phyloP scores from a whole-genome alignment of 2,113 vertebrate genomes.

The Gasterosteus aculeatus region DNA sequence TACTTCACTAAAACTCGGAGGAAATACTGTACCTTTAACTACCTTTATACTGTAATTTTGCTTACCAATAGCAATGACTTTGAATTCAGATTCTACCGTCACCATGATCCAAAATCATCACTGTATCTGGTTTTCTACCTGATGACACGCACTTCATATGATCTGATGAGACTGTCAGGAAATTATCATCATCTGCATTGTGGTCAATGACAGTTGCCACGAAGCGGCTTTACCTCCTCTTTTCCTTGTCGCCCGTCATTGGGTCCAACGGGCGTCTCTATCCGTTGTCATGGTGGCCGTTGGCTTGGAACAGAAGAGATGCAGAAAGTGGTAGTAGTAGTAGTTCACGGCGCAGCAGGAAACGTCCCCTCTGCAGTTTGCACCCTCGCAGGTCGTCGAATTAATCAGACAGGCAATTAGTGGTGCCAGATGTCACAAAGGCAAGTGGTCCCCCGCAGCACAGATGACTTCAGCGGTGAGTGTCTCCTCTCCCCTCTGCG shows the following conservation, averaged over 20 bases:
- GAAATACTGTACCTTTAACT: neutral
- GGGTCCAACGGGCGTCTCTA: slow-evolving; percentile 24
- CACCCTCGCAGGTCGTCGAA: slow-evolving; percentile 47
- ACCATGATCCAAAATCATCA: neutral
- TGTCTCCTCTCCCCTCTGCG: slow-evolving; percentile 23
- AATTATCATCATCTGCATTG: slow-evolving; percentile 12
- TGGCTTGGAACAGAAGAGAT: slow-evolving; percentile 4
- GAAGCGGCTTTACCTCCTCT: slow-evolving; percentile 62
- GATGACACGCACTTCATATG: slow-evolving; percentile 10
- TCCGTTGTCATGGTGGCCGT: slow-evolving; percentile 19
- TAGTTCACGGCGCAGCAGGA: slow-evolving; percentile 37
- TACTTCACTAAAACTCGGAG: neutral
- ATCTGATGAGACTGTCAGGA: neutral
- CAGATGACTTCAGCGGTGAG: slow-evolving; percentile 41
- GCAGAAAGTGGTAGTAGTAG: slow-evolving; percentile 25
- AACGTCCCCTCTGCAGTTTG: slow-evolving; percentile 24
- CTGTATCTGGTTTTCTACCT: neutral
- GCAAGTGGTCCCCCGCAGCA: slow-evolving; percentile 30
- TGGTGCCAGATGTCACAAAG: slow-evolving; percentile 40
- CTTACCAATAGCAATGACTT: neutral
- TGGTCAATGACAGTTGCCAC: neutral
- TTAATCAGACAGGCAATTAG: slow-evolving; percentile 49
- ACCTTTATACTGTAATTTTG: neutral
- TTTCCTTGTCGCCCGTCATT: slow-evolving; percentile 74
- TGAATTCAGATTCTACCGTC: neutral